Evolutionary conservation across 2,888 invertebrate genomes (phyloP), one percentile per base, ranked within the genome.

Genomic region (Eucera pruinosa): DNA sequence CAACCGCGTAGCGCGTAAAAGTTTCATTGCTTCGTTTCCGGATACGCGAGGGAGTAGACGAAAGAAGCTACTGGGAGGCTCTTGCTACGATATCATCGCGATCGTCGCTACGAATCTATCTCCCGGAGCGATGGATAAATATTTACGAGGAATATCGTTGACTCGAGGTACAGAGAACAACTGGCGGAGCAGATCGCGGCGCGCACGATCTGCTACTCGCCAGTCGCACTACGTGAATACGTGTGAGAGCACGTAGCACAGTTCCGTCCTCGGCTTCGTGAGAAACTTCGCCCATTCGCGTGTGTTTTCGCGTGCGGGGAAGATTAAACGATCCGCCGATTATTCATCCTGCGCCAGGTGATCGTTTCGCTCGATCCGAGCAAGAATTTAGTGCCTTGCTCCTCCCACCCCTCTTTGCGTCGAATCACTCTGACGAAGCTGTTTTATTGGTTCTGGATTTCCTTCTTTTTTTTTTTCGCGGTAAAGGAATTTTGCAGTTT

Each of bases 141-240:
- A 79, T 79, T 79, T 79, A 78, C 79, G 55, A 68, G 72, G 67
- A 78, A 68, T 78, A 79, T 79, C 79, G 60, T 60, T 48, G 78
- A 60, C 76, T 76, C 65, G 50, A 41, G 64, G 23, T 54, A 62
- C 64, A 39, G n/a, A 30, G 45, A 25, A 23, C n/a, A 54, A 30
- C 33, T 15, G 57, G 18, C 30, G 50, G 15, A 47, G 77, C 23
- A 27, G 62, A 50, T 72, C 68, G 72, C 54, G 67, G 64, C 50
- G 55, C 47, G 20, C 76, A 54, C 66, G 66, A 79, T 64, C 48
- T 9, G 43, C 47, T 58, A 7, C 57, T 60, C 71, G 73, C 57
- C 85, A 81, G 83, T 81, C 77, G 76, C 73, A 57, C 68, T 83
- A 80, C 82, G 82, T 27, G 75, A 54, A 73, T 75, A 81, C 82